Evolutionary conservation across 2,888 invertebrate species (phyloP), one percentile per base, ranked within the genome.

Genomic region (Heteropelma amictum): DNA sequence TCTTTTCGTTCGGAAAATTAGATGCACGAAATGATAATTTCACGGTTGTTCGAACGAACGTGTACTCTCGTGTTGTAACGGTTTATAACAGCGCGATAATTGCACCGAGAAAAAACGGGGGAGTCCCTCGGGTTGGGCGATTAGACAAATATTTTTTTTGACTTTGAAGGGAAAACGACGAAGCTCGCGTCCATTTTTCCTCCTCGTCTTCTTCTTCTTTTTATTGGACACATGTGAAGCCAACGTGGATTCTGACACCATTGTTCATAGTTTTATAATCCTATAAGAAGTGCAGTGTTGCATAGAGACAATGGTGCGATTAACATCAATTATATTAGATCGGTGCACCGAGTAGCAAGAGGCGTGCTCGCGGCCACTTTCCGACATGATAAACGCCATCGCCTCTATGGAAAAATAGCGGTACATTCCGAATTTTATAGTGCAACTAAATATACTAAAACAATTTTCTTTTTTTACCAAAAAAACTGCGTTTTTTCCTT

Each of bases 91-190:
- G n/a, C n/a, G n/a, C n/a, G n/a, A 23, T 33, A 12, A 1, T 23
- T 28, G 6, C 40, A 5, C 26, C 17, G 14, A 10, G 5, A 38
- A 5, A 23, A 7, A 30, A 4, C 8, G 10, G 21, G 1, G 2
- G 21, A 10, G 3, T 53, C 8, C 1, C n/a, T n/a, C n/a, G n/a
- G n/a, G n/a, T n/a, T n/a, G n/a, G n/a, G n/a, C n/a, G n/a, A n/a
- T n/a, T n/a, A n/a, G n/a, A n/a, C n/a, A n/a, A n/a, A n/a, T n/a
- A 49, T 51, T 60, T 6, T 38, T 19, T 12, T 45, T 30, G 17
- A 84, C 85, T 84, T 82, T 82, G 83, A 86, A 85, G 86, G 83
- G 80, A 86, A 87, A 85, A 79, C 71, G 63, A 61, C 35, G 51
- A 58, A 21, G 17, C 38, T 70, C 64, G 28, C 47, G 56, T 47